Conservation (phyloP, 1,140 invertebrate genomes). For the Aleiodes sp. region DNA sequence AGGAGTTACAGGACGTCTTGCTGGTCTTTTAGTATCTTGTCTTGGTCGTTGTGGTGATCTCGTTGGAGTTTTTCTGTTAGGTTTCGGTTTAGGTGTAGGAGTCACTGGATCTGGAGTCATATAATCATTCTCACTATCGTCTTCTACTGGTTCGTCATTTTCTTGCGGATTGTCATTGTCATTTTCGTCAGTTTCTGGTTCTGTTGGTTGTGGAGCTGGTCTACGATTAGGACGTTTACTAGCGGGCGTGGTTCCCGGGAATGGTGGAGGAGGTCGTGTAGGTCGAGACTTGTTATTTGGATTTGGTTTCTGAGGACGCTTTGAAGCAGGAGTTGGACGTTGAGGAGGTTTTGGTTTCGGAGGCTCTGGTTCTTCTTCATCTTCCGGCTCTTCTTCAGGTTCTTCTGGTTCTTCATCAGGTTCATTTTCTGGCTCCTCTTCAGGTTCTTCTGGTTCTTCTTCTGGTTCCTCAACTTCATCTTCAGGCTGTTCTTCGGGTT, state of each 20-base stretch:
- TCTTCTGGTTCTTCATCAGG: constrained; percentile 14
- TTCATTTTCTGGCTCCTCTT: constrained; percentile 10
- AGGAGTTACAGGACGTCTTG: not conserved
- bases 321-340: not conserved
- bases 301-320: not conserved
- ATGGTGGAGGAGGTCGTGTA: not conserved
- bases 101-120: not conserved
- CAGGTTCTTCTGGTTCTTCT: constrained; percentile 22
- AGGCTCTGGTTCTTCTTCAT: constrained; percentile 6
- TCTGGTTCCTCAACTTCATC: constrained; percentile 19
- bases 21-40: too few relatives aligned
- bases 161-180: not conserved
- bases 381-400: constrained; percentile 16
- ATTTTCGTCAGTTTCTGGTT: not conserved
- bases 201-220: not conserved
- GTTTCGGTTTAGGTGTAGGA: not conserved
- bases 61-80: too few relatives aligned
- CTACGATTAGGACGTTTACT: not conserved
- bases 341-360: constrained; percentile 5
- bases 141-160: not conserved
- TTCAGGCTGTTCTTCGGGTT: constrained; percentile 31
- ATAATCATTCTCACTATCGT: not conserved
- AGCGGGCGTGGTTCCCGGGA: not conserved
- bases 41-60: too few relatives aligned
- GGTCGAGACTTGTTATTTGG: not conserved